phyloP scores from a whole-genome alignment of 2,888 invertebrate genomes.

The Luffia ferchaultella region DNA sequence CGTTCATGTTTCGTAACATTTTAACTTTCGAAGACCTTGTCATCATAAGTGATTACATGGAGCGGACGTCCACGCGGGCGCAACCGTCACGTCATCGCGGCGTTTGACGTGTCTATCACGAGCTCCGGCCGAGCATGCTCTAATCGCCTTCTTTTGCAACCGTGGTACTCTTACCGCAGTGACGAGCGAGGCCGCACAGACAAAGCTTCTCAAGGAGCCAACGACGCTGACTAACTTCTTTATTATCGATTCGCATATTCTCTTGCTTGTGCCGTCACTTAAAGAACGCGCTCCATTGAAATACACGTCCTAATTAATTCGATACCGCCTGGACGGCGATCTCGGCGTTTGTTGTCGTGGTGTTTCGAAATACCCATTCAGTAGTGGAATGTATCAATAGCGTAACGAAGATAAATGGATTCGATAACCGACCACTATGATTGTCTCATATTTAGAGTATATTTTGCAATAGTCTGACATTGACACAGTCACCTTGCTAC shows the following conservation, averaged over 20 bases:
- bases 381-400: conserved; percentile 9
- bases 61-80: conserved; percentile 31
- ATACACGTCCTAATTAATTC: conserved; percentile 41
- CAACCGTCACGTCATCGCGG: conserved; percentile 28
- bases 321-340: conserved; percentile 23
- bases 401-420: conserved; percentile 32
- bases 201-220: not conserved
- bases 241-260: too few relatives aligned
- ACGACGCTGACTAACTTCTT: not conserved
- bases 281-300: conserved; percentile 26
- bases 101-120: conserved; percentile 42
- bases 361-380: conserved; percentile 22
- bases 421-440: conserved; percentile 24
- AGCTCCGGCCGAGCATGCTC: conserved; percentile 29
- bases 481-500: conserved; percentile 11
- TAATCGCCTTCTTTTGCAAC: conserved; percentile 17
- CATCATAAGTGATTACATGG: not conserved
- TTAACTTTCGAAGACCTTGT: not conserved
- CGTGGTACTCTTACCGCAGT: conserved; percentile 30
- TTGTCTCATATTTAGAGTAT: not conserved
- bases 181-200: conserved; percentile 7
- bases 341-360: conserved; percentile 21
- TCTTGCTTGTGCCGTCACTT: not conserved
- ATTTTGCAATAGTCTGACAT: conserved; percentile 21
- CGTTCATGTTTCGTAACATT: not conserved